Conservation (phyloP, 2,888 invertebrate genomes). For the Amblyjoppa proteus region DNA sequence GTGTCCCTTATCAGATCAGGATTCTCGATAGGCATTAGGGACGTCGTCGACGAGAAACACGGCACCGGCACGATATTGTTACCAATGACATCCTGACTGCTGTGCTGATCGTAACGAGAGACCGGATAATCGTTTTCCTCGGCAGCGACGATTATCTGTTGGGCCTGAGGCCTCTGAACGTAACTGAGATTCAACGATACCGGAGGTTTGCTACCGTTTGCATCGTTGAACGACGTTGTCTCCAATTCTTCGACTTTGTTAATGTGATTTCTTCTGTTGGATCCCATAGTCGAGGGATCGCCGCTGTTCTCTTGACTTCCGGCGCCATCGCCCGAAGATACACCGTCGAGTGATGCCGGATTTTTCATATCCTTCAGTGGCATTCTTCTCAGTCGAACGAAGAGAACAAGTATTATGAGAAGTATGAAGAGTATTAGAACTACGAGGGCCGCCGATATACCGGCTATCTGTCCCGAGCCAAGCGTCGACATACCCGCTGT, state of each 20-base stretch:
- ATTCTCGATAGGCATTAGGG: conserved; percentile 90
- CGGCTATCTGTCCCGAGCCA: conserved; percentile 94
- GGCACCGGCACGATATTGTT: conserved; percentile 85
- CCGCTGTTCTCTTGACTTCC: conserved; percentile 67
- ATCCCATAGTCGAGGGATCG: conserved; percentile 70
- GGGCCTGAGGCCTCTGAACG: conserved; percentile 78
- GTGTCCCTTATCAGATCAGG: conserved; percentile 95
- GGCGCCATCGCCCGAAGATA: conserved; percentile 66
- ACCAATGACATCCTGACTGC: conserved; percentile 83
- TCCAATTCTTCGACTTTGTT: conserved; percentile 77
- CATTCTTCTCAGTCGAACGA: conserved; percentile 91
- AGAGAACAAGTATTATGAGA: conserved; percentile 90
- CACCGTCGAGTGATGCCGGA: conserved; percentile 85
- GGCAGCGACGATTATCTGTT: conserved; percentile 61
- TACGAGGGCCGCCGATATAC: conserved; percentile 93
- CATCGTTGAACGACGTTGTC: conserved; percentile 78
- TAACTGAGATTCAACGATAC: conserved; percentile 81
- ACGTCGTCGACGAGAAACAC: conserved; percentile 91
- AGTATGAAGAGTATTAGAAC: conserved; percentile 92
- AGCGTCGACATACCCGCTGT: conserved; percentile 93
- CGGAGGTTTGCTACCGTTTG: conserved; percentile 75
- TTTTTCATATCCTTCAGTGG: conserved; percentile 92
- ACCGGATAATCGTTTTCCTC: conserved; percentile 86
- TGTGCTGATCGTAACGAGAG: conserved; percentile 87
- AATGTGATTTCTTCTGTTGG: conserved; percentile 75